Percentiles rank a stretch among this genome's conserved stretches.
These are phyloP conservation scores for Pachycephus smyrnensis DNA, from an alignment of 2,888 invertebrate species.

Conservation along the genomic window DNA sequence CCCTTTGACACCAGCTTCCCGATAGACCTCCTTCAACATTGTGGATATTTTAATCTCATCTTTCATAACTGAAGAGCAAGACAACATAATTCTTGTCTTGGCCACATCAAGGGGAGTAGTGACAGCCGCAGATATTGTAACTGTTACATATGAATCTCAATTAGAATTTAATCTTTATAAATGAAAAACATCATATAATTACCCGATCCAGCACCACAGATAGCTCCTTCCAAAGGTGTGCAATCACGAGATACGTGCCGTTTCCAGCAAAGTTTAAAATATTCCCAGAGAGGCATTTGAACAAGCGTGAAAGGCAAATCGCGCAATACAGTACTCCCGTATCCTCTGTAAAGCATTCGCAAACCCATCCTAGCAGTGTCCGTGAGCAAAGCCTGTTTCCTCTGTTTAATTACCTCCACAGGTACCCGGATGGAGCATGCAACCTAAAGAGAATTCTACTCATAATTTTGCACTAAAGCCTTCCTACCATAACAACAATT, in stretches of 20 bases:
- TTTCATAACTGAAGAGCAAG: conserved; percentile 70
- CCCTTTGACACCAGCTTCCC: conserved; percentile 78
- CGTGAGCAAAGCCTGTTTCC: conserved; percentile 79
- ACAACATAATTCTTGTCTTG: conserved; percentile 97
- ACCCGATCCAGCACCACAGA: conserved; percentile 90
- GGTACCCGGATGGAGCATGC: conserved; percentile 95
- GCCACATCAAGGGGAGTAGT: conserved; percentile 97
- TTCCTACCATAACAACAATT: background rate
- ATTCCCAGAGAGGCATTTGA: conserved; percentile 97
- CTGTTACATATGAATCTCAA: conserved; percentile 58
- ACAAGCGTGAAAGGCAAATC: conserved; percentile 96
- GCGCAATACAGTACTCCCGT: conserved; percentile 79
- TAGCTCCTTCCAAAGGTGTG: conserved; percentile 79
- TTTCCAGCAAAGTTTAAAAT: conserved; percentile 77
- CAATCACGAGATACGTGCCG: conserved; percentile 57
- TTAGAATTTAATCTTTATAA: background rate
- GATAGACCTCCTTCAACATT: conserved; percentile 73
- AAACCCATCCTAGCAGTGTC: conserved; percentile 57
- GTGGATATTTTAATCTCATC: conserved; percentile 68
- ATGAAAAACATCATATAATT: conserved; percentile 18
- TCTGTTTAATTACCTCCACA: conserved; percentile 95
- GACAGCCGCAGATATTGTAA: conserved; percentile 84
- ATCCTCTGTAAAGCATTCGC: conserved; percentile 77
- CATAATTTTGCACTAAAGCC: conserved; percentile 1
- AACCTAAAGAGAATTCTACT: conserved; percentile 70